Evolutionary conservation across 2,888 invertebrate species (phyloP).

Genomic region (Carcina quercana): DNA sequence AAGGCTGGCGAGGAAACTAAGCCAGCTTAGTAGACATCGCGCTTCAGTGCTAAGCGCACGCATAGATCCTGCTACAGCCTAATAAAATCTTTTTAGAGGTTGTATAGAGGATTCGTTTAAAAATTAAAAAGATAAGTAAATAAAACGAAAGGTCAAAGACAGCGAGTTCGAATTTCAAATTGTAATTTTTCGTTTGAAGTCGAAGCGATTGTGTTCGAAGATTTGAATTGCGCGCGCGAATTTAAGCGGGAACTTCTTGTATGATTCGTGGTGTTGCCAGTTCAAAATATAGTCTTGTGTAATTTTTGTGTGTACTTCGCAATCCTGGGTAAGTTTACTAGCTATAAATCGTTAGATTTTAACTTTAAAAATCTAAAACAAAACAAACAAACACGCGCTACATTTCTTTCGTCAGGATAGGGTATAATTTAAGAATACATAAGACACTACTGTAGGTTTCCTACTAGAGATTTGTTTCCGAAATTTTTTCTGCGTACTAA

Average conservation of each 20-base stretch:
- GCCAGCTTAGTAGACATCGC: conserved; percentile 44
- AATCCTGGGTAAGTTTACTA: conserved; percentile 30
- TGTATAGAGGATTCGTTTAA: conserved; percentile 31
- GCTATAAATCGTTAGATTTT: too few species aligned
- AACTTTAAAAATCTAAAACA: too few species aligned
- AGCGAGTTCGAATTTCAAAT: conserved; percentile 38
- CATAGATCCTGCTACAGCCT: conserved; percentile 48
- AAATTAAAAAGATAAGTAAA: conserved; percentile 14
- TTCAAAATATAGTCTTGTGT: conserved; percentile 23
- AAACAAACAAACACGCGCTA: too few species aligned
- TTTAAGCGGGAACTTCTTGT: conserved; percentile 31
- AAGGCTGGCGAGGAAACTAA: conserved; percentile 43
- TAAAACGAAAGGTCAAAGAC: too few species aligned
- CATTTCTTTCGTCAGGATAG: too few species aligned
- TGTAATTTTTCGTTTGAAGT: conserved; percentile 24
- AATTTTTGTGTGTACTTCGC: conserved; percentile 24
- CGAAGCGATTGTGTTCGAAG: conserved; percentile 22
- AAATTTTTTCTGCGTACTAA: too few species aligned
- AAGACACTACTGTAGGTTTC: too few species aligned
- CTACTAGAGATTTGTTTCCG: too few species aligned
- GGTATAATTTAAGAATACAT: too few species aligned
- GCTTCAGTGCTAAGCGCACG: conserved; percentile 51
- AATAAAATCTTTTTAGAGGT: conserved; percentile 53
- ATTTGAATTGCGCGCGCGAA: conserved; percentile 36
- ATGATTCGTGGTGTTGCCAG: conserved; percentile 35